Conservation (phyloP, 2,797 vertebrate genomes). For the Peromyscus attwateri region DNA sequence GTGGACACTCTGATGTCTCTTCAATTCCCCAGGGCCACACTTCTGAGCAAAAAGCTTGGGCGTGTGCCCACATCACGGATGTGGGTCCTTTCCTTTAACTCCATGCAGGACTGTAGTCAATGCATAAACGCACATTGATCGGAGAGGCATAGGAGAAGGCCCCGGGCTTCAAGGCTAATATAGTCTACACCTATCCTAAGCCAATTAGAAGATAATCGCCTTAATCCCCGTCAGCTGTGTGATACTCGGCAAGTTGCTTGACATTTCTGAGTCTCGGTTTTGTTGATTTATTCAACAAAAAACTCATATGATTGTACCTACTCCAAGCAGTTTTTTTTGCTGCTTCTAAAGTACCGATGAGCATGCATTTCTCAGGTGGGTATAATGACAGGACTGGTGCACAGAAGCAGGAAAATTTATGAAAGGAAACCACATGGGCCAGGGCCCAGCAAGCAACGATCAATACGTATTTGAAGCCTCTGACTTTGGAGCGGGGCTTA, state of each 20-base stretch:
- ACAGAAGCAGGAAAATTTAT: slow-evolving; percentile 24
- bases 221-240: background rate
- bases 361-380: slow-evolving; percentile 49
- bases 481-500: background rate
- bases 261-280: slow-evolving; percentile 37
- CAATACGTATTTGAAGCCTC: background rate
- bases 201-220: background rate
- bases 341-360: background rate
- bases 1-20: background rate
- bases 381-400: background rate
- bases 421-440: background rate
- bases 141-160: background rate
- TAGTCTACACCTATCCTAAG: background rate
- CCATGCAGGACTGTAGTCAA: background rate
- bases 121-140: background rate
- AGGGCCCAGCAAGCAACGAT: background rate
- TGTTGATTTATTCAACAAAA: background rate
- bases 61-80: background rate
- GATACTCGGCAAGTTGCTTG: background rate
- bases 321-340: background rate
- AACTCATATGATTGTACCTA: background rate
- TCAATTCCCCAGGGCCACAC: background rate
- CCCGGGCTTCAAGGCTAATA: background rate
- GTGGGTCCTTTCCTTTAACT: background rate
- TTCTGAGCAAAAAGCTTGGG: background rate